These are phyloP conservation scores for Ctenodactylus gundi DNA, from an alignment of 2,113 vertebrate species.

Conservation along the genomic window DNA sequence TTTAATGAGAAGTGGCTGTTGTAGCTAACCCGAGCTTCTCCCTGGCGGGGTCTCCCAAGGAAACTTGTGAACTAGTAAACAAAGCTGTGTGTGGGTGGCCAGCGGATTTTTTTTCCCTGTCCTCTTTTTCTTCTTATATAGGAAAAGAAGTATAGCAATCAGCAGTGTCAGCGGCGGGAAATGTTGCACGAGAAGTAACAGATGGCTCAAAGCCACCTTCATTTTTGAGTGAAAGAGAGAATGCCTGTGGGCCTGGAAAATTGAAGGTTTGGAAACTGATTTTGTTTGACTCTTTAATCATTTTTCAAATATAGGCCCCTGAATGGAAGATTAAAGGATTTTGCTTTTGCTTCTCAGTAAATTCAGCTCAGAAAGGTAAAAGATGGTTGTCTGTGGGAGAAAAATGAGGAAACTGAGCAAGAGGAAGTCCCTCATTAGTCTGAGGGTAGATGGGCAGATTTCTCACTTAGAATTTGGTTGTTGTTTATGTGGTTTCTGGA, in stretches of 20 bases:
- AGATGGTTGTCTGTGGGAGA: neutral
- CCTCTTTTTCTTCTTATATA: neutral
- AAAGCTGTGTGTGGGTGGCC: neutral
- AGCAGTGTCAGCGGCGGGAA: neutral
- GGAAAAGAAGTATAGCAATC: neutral
- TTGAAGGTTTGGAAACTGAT: conserved; percentile 54
- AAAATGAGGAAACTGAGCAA: neutral
- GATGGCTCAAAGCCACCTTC: conserved; percentile 62
- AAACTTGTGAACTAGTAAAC: conserved; percentile 37
- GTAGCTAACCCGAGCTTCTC: conserved; percentile 31
- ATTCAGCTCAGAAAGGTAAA: conserved; percentile 30
- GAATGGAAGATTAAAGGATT: conserved; percentile 64
- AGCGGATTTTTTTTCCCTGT: neutral
- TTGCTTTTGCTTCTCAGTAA: conserved; percentile 47
- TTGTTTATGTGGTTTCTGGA: neutral
- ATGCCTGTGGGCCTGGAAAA: conserved; percentile 55
- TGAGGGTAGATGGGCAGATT: neutral
- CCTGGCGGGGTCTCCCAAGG: conserved; percentile 19
- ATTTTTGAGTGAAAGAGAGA: conserved; percentile 15
- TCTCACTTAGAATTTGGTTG: neutral
- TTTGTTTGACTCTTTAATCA: conserved; percentile 67
- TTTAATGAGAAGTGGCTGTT: conserved; percentile 62
- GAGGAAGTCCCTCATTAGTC: neutral
- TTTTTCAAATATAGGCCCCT: conserved; percentile 49
- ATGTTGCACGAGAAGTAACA: conserved; percentile 32